Evolutionary conservation across 2,888 invertebrate species (phyloP).

Genomic region (Glyphotaelius pellucidus): DNA sequence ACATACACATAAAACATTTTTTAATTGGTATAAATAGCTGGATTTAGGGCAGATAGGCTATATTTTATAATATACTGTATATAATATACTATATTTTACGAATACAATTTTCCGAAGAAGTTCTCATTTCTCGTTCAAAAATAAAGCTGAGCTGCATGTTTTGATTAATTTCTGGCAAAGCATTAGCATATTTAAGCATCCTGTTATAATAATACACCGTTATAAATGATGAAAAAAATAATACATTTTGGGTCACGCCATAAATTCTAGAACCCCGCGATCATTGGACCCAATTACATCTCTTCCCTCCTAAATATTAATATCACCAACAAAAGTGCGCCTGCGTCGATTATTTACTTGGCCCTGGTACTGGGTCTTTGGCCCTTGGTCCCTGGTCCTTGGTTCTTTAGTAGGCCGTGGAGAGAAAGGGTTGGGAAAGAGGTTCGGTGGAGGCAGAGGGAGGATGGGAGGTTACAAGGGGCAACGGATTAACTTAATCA

Average conservation of each 20-base stretch:
- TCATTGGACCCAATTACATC: constrained; percentile 35
- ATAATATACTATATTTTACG: too few species aligned
- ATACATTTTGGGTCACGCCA: constrained; percentile 3
- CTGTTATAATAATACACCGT: not conserved
- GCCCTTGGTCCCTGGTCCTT: not conserved
- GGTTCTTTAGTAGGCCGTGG: not conserved
- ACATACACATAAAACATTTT: too few species aligned
- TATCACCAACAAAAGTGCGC: constrained; percentile 63
- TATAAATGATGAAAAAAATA: not conserved
- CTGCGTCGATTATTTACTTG: constrained; percentile 53
- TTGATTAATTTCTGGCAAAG: not conserved
- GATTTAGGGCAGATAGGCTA: too few species aligned
- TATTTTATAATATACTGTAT: too few species aligned
- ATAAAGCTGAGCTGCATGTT: not conserved
- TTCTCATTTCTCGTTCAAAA: not conserved
- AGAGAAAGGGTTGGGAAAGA: not conserved
- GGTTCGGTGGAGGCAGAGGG: not conserved
- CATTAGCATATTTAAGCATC: not conserved
- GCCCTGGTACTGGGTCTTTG: not conserved
- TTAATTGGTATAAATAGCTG: too few species aligned
- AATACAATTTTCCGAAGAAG: too few species aligned
- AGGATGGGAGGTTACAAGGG: constrained; percentile 41
- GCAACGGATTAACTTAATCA: constrained; percentile 62
- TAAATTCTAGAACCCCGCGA: constrained; percentile 10
- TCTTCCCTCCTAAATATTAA: constrained; percentile 59